Evolutionary conservation across 2,888 invertebrate genomes (phyloP), one percentile per base, ranked within the genome.

Genomic region (Cactoblastis cactorum): DNA sequence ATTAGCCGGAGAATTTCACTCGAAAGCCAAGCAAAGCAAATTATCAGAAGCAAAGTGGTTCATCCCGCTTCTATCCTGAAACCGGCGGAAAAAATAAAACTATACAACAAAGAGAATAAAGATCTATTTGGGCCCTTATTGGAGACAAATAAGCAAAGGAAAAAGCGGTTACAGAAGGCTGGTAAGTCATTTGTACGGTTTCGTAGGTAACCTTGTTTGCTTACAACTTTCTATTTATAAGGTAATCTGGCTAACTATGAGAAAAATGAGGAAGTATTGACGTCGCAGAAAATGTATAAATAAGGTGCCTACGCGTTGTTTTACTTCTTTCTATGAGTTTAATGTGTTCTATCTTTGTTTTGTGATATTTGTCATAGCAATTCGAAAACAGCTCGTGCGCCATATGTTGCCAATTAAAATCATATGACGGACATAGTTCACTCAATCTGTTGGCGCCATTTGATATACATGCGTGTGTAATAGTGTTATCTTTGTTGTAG

Each of bases 31-130:
- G 62, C 65, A 18, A 80, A 77, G 64, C 74, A 83, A 66, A 77
- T 83, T 53, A 61, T 83, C 58, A 77, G 90, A 56, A 79, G 65
- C 52, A 90, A 90, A 80, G 80, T 85, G 52, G 74, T 90, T 63
- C 71, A 65, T 53, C 77, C 87, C 39, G 72, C 81, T 65, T 84
- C 88, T 37, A 66, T 86, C 58, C 67, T 90, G 65, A 88, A 83
- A 61, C 86, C 83, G 54, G 82, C 79, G 2, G 84, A 90, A 53
- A 80, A 83, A 53, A 58, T 90, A 3, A 90, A 89, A 67, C 69
- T 81, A 52, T 85, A 83, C 61, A 76, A 90, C 55, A 88, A 77
- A 62, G 91, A 91, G 56, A 89, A 89, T 54, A 91, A 90, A 61
- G 75, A 80, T 34, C 54, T 90, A 5, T 91, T 90, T 54, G 92